Evolutionary conservation across 2,113 vertebrate genomes (phyloP).

Genomic region (Corvus moneduloides): DNA sequence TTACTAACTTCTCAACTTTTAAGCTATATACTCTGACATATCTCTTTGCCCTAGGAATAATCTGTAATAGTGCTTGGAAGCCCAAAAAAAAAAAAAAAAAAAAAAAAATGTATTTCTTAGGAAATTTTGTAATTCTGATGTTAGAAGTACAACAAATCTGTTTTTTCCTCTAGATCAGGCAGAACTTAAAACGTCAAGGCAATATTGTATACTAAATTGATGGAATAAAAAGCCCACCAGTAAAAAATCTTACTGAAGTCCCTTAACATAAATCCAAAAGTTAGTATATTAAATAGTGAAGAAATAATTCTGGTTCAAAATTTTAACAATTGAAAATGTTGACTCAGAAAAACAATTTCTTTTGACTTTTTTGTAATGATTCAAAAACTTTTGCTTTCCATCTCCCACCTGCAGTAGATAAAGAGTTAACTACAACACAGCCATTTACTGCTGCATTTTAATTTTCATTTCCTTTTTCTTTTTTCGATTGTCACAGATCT

Average conservation of each 20-base stretch:
- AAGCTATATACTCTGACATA: neutral
- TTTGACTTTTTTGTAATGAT: neutral
- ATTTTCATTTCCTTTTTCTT: neutral
- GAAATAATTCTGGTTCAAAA: neutral
- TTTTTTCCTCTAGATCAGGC: neutral
- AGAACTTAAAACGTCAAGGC: neutral
- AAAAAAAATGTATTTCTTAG: rapidly evolving
- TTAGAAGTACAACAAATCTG: neutral
- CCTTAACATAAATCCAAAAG: neutral
- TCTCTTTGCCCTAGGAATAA: neutral
- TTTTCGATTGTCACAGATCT: neutral
- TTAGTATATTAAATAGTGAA: neutral
- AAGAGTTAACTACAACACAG: neutral
- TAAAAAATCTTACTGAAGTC: neutral
- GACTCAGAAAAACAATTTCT: neutral
- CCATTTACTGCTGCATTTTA: neutral
- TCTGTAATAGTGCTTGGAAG: neutral
- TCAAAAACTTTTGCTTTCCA: neutral
- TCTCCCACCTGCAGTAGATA: neutral
- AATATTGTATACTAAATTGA: neutral
- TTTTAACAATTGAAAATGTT: neutral
- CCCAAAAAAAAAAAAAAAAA: too few relatives aligned
- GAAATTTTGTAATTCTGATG: neutral
- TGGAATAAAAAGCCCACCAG: neutral
- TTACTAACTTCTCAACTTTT: neutral